Evolutionary conservation across 2,797 vertebrate genomes (phyloP).

Genomic region (Psittacula echo): DNA sequence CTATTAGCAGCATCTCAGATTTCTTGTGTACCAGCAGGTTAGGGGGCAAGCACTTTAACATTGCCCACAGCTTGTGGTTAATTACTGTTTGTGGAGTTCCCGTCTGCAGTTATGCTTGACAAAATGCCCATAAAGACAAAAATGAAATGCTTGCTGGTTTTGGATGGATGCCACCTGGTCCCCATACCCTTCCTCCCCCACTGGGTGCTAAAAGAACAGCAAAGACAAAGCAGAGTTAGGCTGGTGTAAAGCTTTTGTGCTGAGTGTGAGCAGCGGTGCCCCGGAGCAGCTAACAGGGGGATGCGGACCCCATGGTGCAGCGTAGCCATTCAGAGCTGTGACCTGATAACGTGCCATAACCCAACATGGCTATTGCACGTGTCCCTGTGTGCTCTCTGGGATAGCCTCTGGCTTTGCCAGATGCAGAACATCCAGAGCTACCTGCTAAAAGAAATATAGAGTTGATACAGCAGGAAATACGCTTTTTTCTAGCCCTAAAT

Average conservation of each 20-base stretch:
- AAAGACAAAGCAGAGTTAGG: neutral
- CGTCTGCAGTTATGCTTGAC: conserved; percentile 68
- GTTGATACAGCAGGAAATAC: neutral
- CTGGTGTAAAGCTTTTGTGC: neutral
- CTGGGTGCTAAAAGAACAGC: neutral
- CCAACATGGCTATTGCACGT: fast-evolving
- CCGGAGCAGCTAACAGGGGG: neutral
- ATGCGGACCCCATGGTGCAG: fast-evolving
- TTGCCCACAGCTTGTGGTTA: conserved; percentile 74
- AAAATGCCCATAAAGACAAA: conserved; percentile 70
- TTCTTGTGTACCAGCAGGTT: conserved; percentile 63
- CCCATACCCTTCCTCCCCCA: neutral
- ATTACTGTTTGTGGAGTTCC: conserved; percentile 73
- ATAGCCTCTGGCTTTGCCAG: fast-evolving
- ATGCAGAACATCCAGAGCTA: no score
- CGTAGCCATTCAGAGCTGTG: neutral
- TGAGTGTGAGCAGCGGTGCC: neutral
- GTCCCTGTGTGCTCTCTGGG: neutral
- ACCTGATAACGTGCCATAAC: fast-evolving
- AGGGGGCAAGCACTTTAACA: conserved; percentile 61
- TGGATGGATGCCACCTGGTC: conserved; percentile 62
- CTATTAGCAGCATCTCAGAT: conserved; percentile 63
- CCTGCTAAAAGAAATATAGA: neutral
- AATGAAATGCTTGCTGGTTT: conserved; percentile 47
- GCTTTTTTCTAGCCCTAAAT: neutral